Base-by-base conservation (phyloP, 2,797 vertebrate species). In the Scolopax rusticola region DNA sequence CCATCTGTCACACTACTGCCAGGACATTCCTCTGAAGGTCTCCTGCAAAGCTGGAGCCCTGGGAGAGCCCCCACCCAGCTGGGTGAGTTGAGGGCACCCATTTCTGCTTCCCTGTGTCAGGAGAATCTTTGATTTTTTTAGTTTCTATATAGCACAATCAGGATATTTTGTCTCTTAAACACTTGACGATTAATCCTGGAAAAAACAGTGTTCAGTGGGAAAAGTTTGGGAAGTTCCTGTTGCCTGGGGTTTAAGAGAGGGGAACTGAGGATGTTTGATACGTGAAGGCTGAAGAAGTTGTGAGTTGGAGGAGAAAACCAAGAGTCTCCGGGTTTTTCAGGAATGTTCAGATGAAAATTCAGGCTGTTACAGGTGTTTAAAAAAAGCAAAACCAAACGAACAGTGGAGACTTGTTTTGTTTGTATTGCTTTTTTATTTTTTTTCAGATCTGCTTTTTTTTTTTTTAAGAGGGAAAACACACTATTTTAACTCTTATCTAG, bases 401-500 rank as follows among this genome's bases (percentile, higher is more conserved):
- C 7, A 38, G 9, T 32, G 14, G 27, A 79, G 50, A 15, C 17
- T 32, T 60, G 23, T 6, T 75, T 83, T 87, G 33, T 53, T 93
- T 87, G 25, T 40, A n/a, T 87, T 15, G 8, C 8, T 38, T 43
- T 43, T 36, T 92, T 92, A 64, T 40, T 92, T 92, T 71, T 50
- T 24, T 48, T 88, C 25, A 65, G 23, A 15, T 68, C 15, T 64
- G 1, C 5, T 68, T 53, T 48, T 51, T 38, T 51, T 38, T 54
- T 32, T n/a, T 28, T n/a, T 4, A 8, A 40, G 27, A 18, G 43
- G 12, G 28, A 63, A 74, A 28, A 3, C 0, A 5, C 6, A 7
- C 67, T 73, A 51, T 59, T 91, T 90, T 87, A 94, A 82, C 32
- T 90, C 51, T 77, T 68, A 89, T 87, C 80, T 89, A 28, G 8